Base-by-base conservation (phyloP, 2,113 vertebrate species). In the Ancistrus triradiatus region DNA sequence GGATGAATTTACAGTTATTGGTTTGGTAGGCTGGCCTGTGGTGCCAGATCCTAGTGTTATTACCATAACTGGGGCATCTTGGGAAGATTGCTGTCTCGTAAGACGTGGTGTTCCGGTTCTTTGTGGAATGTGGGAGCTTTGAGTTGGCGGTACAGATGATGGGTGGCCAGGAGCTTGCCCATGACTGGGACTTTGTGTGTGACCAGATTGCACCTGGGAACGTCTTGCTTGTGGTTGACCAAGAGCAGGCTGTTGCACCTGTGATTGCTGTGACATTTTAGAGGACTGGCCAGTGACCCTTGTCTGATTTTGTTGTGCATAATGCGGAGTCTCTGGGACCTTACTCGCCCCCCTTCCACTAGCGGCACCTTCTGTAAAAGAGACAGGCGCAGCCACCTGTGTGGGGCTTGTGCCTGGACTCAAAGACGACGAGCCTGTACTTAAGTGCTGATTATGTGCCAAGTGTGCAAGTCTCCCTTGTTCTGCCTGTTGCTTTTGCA, bases 391-490 rank as follows among this genome's bases (percentile, higher is more conserved):
- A 0, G 89, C 81, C 0, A 94, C 82, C 75, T 99, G 96, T 0
- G 95, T 98, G 70, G 95, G 95, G 55, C 94, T 99, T 73, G 95
- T 97, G 9, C 95, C 95, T 0, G 96, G 96, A 46, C 93, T 97
- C 9, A 99, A 87, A 0, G 87, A 86, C 2, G 88, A 84, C 1
- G 89, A 86, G 75, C 91, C 92, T 0, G 94, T 84, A 3, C 96
- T 87, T 76, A 98, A 87, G 77, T 91, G 91, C 67, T 68, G 90
- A 78, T 90, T 96, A 64, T 70, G 69, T 78, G 85, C 22, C 83
- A 61, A 5, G 78, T 61, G 50, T 90, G 77, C 83, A 10, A 69
- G 69, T 61, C 77, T 87, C 0, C 76, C 58, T 6, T 69, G 84
- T 58, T 77, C 76, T 53, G 90, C 89, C 53, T 92, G 90, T 43